A percentile compares a stretch with the other conserved stretches of the same genome.
phyloP scores from a whole-genome alignment of 1,140 invertebrate genomes.

The Drosophila miranda region DNA sequence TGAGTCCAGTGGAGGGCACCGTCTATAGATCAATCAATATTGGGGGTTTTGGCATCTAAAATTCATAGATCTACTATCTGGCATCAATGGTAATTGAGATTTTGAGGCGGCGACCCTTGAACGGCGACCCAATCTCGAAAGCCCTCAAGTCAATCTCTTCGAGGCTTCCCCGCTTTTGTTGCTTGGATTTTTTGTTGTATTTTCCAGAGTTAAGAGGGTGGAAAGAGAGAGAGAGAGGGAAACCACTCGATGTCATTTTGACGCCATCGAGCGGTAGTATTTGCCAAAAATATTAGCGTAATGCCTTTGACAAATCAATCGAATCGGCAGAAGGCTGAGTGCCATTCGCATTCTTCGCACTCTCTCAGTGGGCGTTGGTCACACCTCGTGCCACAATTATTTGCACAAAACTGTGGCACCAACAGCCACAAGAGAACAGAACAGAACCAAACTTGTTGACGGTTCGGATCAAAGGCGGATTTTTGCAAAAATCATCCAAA shows the following conservation, averaged over 20 bases:
- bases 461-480: conserved; percentile 58
- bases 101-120: neutral
- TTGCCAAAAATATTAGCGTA: conserved; percentile 67
- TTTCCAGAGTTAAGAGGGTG: conserved; percentile 44
- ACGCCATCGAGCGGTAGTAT: conserved; percentile 56
- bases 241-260: conserved; percentile 69
- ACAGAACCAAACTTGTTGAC: conserved; percentile 50
- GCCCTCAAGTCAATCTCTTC: conserved; percentile 20
- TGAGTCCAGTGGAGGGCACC: too few species aligned
- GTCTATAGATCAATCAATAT: too few species aligned
- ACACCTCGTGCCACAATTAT: conserved; percentile 50
- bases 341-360: conserved; percentile 32
- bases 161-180: neutral
- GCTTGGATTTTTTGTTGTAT: conserved; percentile 23
- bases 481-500: conserved; percentile 28
- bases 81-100: neutral
- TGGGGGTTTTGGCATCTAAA: too few species aligned
- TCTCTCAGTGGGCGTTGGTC: conserved; percentile 33
- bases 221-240: conserved; percentile 9
- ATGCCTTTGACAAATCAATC: conserved; percentile 76
- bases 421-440: neutral
- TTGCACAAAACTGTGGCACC: conserved; percentile 31
- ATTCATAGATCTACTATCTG: too few species aligned
- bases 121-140: neutral
- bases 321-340: conserved; percentile 53